Evolutionary conservation across 2,797 vertebrate genomes (phyloP).

Genomic region (Xerus rutilus): DNA sequence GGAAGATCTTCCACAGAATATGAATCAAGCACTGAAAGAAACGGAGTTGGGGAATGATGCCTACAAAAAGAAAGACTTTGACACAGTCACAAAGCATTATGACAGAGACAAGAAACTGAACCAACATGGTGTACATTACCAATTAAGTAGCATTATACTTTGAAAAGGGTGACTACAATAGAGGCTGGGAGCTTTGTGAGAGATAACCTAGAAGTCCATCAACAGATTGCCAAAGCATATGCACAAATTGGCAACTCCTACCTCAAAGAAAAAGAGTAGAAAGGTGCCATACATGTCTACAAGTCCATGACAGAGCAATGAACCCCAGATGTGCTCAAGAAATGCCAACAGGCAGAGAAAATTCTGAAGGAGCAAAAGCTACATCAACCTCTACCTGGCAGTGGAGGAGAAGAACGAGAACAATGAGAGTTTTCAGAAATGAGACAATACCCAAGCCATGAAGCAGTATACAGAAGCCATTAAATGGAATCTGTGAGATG

Average conservation of each 20-base stretch:
- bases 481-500: slow-evolving; percentile 94
- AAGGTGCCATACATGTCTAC: slow-evolving; percentile 95
- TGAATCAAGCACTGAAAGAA: slow-evolving; percentile 94
- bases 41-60: slow-evolving; percentile 95
- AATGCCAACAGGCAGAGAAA: slow-evolving; percentile 92
- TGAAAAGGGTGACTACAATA: slow-evolving; percentile 92
- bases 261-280: slow-evolving; percentile 94
- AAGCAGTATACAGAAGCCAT: slow-evolving; percentile 96
- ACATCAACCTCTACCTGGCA: slow-evolving; percentile 89
- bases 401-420: slow-evolving; percentile 94
- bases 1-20: slow-evolving; percentile 96
- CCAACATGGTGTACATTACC: slow-evolving; percentile 95
- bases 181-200: slow-evolving; percentile 95
- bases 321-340: slow-evolving; percentile 96
- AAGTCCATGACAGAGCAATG: slow-evolving; percentile 97
- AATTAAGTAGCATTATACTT: slow-evolving; percentile 97
- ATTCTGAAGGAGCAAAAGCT: too few relatives aligned
- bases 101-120: slow-evolving; percentile 92
- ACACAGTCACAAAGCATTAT: slow-evolving; percentile 93
- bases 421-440: slow-evolving; percentile 96
- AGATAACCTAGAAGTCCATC: slow-evolving; percentile 96
- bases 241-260: slow-evolving; percentile 96
- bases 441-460: slow-evolving; percentile 95
- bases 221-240: slow-evolving; percentile 96
- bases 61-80: slow-evolving; percentile 96